Evolutionary conservation across 2,797 vertebrate species (phyloP).

Genomic region (Rhincodon typus): DNA sequence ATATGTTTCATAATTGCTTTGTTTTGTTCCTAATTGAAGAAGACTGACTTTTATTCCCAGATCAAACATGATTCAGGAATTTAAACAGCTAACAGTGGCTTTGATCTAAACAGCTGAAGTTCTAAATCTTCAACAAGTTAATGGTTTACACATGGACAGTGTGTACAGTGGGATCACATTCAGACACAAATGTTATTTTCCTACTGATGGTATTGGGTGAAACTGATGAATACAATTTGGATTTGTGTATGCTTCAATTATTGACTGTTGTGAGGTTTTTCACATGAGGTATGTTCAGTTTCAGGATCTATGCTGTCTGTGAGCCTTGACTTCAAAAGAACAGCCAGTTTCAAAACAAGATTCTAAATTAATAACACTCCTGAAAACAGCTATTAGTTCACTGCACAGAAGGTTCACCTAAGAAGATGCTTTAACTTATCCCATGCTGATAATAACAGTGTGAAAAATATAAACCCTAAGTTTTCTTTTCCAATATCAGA

Average conservation of each 20-base stretch:
- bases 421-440: neutral
- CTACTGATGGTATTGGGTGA: neutral
- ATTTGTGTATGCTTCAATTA: neutral
- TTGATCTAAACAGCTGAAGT: neutral
- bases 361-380: neutral
- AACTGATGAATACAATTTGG: neutral
- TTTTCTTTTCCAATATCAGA: neutral
- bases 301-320: no score
- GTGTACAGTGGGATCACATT: neutral
- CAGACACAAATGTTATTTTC: neutral
- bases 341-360: neutral
- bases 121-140: neutral
- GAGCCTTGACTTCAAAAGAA: neutral
- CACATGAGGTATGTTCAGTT: neutral
- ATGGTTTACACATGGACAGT: neutral
- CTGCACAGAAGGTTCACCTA: no score
- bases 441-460: neutral
- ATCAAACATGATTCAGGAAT: neutral
- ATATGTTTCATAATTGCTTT: slow-evolving; percentile 3
- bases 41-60: neutral
- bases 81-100: neutral
- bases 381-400: slow-evolving; percentile 7
- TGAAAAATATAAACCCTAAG: neutral
- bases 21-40: slow-evolving; percentile 3
- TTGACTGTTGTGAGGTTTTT: neutral